Evolutionary conservation across 1,140 invertebrate species (phyloP).

Genomic region (Phymorhynchus buccinoides): DNA sequence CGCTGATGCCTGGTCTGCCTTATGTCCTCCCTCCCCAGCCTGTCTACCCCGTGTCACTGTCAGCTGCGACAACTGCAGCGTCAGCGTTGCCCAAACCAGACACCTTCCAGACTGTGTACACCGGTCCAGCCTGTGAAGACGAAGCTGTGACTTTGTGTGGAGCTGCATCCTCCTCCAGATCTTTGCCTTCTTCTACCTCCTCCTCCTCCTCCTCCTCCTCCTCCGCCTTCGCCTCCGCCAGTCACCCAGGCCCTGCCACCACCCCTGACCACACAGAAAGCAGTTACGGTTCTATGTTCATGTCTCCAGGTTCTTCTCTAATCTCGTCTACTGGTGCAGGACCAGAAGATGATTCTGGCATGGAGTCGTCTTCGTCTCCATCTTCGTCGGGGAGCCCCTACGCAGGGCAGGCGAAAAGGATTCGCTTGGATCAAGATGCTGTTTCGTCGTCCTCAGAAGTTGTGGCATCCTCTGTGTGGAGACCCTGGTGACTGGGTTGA

Average conservation of each 20-base stretch:
- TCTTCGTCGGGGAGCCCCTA: not conserved
- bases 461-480: not conserved
- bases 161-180: not conserved
- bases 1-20: no score
- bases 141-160: not conserved
- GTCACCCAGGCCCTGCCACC: not conserved
- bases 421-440: no score
- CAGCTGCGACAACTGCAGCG: no score
- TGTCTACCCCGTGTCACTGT: not conserved
- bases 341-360: not conserved
- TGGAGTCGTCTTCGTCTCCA: not conserved
- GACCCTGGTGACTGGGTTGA: not conserved
- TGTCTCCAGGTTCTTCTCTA: not conserved
- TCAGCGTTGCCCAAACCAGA: no score
- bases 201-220: not conserved
- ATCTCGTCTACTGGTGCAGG: not conserved
- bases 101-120: no score
- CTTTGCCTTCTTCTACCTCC: not conserved
- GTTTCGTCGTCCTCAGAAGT: not conserved
- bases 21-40: not conserved
- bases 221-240: not conserved
- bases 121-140: no score
- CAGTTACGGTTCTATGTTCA: not conserved
- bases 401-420: no score
- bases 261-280: not conserved